A percentile compares a stretch with the other conserved stretches of the same genome.
Evolutionary conservation across 2,113 vertebrate genomes (phyloP).

Genomic region (Charadrius vociferus): DNA sequence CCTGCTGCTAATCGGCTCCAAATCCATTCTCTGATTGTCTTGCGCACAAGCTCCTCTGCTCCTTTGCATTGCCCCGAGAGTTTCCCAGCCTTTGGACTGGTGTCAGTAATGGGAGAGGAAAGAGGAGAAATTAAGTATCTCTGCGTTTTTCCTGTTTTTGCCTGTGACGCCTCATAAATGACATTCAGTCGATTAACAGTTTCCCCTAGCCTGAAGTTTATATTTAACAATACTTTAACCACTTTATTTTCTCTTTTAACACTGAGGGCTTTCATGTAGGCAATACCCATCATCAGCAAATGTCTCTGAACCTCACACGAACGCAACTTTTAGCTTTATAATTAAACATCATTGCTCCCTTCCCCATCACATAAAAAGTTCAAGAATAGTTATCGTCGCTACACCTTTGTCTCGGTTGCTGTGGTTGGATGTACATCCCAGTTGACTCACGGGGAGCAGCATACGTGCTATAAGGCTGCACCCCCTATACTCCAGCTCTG

Average conservation of each 20-base stretch:
- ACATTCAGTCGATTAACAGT: not conserved
- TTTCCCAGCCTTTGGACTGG: not conserved
- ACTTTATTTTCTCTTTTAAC: not conserved
- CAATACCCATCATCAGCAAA: not conserved
- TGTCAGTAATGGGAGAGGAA: not conserved
- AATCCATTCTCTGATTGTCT: not conserved
- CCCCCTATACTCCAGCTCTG: not conserved
- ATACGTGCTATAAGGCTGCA: rapidly evolving
- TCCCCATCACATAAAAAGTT: not conserved
- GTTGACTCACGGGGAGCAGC: rapidly evolving
- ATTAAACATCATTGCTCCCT: not conserved
- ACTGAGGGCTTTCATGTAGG: not conserved
- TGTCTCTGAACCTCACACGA: not conserved
- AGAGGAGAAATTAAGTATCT: not conserved
- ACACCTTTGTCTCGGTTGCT: not conserved
- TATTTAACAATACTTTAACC: not conserved
- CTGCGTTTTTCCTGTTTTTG: not conserved
- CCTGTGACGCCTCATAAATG: not conserved
- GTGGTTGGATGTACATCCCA: not conserved
- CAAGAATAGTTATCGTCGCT: not conserved
- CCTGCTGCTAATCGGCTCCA: not conserved
- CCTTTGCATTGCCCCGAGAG: not conserved
- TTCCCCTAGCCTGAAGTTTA: not conserved
- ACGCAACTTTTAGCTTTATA: rapidly evolving
- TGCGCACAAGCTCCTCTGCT: not conserved